Evolutionary conservation across 2,797 vertebrate species (phyloP).

Genomic region (Valencia hispanica): DNA sequence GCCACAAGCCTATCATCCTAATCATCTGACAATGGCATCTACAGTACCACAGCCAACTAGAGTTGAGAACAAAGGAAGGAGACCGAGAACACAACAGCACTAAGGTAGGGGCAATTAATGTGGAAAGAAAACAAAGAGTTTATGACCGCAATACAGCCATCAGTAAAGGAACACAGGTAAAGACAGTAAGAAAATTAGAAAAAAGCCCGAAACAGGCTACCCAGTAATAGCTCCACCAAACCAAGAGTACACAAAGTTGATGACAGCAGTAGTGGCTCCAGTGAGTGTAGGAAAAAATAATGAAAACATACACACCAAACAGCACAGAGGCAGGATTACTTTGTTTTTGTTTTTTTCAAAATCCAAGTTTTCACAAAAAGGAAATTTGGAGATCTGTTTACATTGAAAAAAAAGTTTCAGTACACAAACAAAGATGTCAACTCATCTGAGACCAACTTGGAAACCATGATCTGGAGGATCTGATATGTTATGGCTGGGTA

Average conservation of each 20-base stretch:
- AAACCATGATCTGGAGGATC: not conserved
- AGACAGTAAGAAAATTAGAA: not conserved
- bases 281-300: not conserved
- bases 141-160: too few relatives aligned
- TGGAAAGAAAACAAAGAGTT: not conserved
- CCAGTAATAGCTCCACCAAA: too few relatives aligned
- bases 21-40: too few relatives aligned
- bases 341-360: not conserved
- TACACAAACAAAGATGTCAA: not conserved
- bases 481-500: not conserved
- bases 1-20: too few relatives aligned
- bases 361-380: not conserved
- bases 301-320: not conserved
- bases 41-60: not conserved
- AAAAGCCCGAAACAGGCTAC: too few relatives aligned
- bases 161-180: too few relatives aligned
- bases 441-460: not conserved
- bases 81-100: not conserved
- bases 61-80: not conserved
- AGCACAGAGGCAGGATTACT: not conserved
- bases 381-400: not conserved
- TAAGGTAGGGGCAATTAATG: not conserved
- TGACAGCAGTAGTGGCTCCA: not conserved
- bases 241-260: too few relatives aligned
- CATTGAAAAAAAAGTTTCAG: not conserved